These are phyloP conservation scores for Drosophila macrospina DNA, from an alignment of 2,888 invertebrate species.

Conservation along the genomic window DNA sequence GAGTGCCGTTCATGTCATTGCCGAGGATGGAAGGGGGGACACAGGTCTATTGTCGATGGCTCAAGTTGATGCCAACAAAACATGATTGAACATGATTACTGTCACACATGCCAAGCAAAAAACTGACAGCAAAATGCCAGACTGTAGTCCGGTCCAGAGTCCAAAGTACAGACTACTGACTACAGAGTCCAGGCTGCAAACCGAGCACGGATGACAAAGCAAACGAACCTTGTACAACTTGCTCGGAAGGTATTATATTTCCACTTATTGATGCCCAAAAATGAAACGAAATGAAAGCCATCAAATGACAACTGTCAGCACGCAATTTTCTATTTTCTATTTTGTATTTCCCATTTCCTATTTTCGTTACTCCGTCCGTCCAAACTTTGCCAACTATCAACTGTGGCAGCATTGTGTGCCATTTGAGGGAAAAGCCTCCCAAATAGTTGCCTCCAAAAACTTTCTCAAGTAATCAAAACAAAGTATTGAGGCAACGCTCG, in stretches of 20 bases:
- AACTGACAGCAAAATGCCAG: conserved; percentile 45
- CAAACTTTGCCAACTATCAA: conserved; percentile 41
- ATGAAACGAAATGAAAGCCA: conserved; percentile 79
- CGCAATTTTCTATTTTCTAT: conserved; percentile 29
- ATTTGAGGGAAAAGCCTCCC: conserved; percentile 39
- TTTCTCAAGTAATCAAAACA: conserved; percentile 41
- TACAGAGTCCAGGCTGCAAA: conserved; percentile 6
- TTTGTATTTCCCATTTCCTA: conserved; percentile 35
- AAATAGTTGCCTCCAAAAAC: conserved; percentile 50
- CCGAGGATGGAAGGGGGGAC: conserved; percentile 7
- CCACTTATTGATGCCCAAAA: conserved; percentile 73
- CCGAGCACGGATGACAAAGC: conserved; percentile 26
- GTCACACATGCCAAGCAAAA: conserved; percentile 53
- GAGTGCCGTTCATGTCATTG: conserved; percentile 38
- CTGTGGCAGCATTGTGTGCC: conserved; percentile 34
- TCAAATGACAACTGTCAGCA: conserved; percentile 76
- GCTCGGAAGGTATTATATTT: conserved; percentile 62
- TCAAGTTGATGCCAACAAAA: conserved; percentile 57
- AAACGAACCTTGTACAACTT: conserved; percentile 32
- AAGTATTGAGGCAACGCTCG: not conserved
- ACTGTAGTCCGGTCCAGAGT: conserved; percentile 28
- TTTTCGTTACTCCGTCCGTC: conserved; percentile 28
- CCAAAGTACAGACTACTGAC: too few relatives aligned
- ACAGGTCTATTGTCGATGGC: conserved; percentile 33
- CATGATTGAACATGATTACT: conserved; percentile 66